Conservation (phyloP, 2,888 invertebrate species). For the Eueremaeus valkanovi region DNA sequence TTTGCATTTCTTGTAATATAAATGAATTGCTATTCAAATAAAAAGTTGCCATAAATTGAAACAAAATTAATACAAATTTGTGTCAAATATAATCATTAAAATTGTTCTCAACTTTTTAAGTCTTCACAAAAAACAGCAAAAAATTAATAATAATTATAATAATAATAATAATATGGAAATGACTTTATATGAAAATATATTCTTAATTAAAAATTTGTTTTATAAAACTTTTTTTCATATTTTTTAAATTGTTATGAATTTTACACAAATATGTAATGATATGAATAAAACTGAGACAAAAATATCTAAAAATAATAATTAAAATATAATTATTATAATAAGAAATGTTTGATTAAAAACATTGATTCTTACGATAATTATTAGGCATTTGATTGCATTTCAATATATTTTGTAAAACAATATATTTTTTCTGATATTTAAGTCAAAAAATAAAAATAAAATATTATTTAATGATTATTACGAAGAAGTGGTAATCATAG, state of each 20-base stretch:
- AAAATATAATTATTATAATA: background rate
- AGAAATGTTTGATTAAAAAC: background rate
- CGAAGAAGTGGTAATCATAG: conserved; percentile 31
- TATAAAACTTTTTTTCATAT: background rate
- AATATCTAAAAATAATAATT: no score
- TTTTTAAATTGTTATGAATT: conserved; percentile 11
- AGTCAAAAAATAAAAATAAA: background rate
- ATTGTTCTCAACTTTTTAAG: conserved; percentile 1
- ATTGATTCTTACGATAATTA: background rate
- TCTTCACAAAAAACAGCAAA: background rate
- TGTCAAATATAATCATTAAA: background rate
- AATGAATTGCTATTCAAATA: background rate
- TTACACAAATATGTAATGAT: conserved; percentile 25
- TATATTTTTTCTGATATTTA: background rate
- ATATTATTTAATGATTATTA: background rate
- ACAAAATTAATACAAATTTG: conserved; percentile 9
- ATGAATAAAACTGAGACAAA: background rate
- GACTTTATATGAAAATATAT: background rate
- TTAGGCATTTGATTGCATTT: background rate
- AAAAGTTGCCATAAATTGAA: conserved; percentile 13
- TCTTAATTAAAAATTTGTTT: conserved; percentile 5
- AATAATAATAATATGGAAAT: background rate
- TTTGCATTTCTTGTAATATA: conserved; percentile 13
- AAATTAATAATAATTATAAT: background rate
- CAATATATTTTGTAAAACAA: background rate